A percentile compares a stretch with the other conserved stretches of the same genome.
phyloP scores from a whole-genome alignment of 2,888 invertebrate genomes.

The Entomobrya multifasciata region DNA sequence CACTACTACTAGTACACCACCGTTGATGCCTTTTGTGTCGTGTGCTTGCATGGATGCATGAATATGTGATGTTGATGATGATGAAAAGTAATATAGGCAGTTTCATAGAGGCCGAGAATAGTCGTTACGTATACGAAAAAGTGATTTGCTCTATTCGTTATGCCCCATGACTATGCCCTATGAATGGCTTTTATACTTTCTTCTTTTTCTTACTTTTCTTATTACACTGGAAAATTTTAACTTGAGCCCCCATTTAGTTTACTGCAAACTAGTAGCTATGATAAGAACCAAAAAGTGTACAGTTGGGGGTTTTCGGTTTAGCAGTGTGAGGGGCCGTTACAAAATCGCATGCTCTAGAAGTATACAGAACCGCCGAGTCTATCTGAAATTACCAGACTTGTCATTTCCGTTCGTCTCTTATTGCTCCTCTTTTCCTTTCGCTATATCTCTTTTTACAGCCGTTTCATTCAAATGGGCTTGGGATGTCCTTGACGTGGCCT shows the following conservation, averaged over 20 bases:
- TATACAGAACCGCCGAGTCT: slow-evolving; percentile 48
- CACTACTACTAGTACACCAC: not conserved
- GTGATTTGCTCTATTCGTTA: slow-evolving; percentile 56
- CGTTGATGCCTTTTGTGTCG: not conserved
- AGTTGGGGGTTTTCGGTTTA: slow-evolving; percentile 39
- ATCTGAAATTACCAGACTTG: slow-evolving; percentile 59
- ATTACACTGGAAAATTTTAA: not conserved
- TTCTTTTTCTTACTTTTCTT: slow-evolving; percentile 5
- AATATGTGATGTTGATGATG: slow-evolving; percentile 25
- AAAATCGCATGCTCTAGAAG: slow-evolving; percentile 52
- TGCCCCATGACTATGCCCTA: slow-evolving; percentile 35
- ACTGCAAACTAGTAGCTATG: too few relatives aligned
- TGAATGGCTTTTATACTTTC: slow-evolving; percentile 51
- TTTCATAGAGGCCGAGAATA: slow-evolving; percentile 44
- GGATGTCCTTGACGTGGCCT: slow-evolving; percentile 3
- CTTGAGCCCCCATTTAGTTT: not conserved
- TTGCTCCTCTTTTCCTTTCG: slow-evolving; percentile 53
- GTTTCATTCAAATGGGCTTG: not conserved
- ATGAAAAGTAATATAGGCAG: slow-evolving; percentile 54
- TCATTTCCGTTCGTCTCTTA: slow-evolving; percentile 67
- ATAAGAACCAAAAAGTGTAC: not conserved
- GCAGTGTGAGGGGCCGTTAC: slow-evolving; percentile 45
- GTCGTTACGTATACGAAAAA: slow-evolving; percentile 52
- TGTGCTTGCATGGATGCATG: slow-evolving; percentile 12
- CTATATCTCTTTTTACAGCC: not conserved